phyloP scores from a whole-genome alignment of 2,113 vertebrate species.

The Puma concolor region DNA sequence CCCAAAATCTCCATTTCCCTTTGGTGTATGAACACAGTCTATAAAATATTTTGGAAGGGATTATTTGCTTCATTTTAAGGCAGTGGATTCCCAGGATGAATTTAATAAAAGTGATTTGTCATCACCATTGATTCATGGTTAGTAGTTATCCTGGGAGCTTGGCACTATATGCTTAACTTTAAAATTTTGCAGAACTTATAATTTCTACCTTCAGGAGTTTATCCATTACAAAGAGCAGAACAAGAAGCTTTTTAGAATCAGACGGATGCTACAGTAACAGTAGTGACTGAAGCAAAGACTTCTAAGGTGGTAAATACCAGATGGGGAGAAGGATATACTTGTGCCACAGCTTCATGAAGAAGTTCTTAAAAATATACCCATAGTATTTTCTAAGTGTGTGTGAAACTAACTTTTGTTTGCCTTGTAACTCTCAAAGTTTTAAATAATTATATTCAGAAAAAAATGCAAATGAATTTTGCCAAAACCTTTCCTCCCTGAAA shows the following conservation, averaged over 20 bases:
- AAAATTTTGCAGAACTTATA: slow-evolving; percentile 31
- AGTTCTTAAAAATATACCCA: not conserved
- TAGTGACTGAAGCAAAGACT: not conserved
- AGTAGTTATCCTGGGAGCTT: slow-evolving; percentile 14
- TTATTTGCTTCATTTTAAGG: slow-evolving; percentile 68
- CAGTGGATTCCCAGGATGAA: slow-evolving; percentile 54
- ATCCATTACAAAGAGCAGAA: not conserved
- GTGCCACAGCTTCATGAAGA: not conserved
- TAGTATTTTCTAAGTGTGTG: not conserved
- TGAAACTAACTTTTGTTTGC: not conserved
- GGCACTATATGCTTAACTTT: not conserved
- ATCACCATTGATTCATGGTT: slow-evolving; percentile 67
- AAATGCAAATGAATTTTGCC: not conserved
- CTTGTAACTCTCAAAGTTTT: not conserved
- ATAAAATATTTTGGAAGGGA: slow-evolving; percentile 58
- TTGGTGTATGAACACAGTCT: slow-evolving; percentile 17
- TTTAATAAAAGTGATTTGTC: slow-evolving; percentile 73
- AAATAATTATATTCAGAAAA: slow-evolving; percentile 15
- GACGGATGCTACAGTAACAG: not conserved
- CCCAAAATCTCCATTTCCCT: slow-evolving; percentile 52
- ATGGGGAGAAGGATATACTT: not conserved
- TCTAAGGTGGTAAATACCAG: not conserved
- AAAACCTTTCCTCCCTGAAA: not conserved
- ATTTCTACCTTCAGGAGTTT: slow-evolving; percentile 20
- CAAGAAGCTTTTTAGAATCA: not conserved